These are phyloP conservation scores for Tokudaia tokunoshimensis DNA, from an alignment of 2,797 vertebrate genomes.

Conservation along the genomic window DNA sequence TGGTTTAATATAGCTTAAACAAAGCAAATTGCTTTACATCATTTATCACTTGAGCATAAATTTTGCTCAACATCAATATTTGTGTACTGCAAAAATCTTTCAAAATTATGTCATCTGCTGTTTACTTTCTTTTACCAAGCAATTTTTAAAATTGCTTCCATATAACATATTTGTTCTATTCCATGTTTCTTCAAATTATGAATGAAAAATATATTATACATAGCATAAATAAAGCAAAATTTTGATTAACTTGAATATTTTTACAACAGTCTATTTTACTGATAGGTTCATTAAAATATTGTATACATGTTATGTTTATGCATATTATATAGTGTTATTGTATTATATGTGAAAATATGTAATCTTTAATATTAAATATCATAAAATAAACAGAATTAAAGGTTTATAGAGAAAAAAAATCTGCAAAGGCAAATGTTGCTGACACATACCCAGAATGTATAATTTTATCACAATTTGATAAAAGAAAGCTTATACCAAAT, in stretches of 20 bases:
- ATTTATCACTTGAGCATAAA: background rate
- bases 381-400: background rate
- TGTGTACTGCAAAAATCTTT: background rate
- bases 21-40: conserved; percentile 10
- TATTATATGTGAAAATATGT: background rate
- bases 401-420: conserved; percentile 16
- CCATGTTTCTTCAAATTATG: background rate
- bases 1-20: background rate
- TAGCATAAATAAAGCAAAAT: conserved; percentile 4
- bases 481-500: background rate
- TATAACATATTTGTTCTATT: background rate
- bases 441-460: background rate
- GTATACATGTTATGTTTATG: background rate
- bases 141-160: conserved; percentile 44
- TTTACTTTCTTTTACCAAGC: conserved; percentile 14
- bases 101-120: background rate
- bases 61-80: background rate
- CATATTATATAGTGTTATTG: background rate
- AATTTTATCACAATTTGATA: conserved; percentile 33
- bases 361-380: background rate
- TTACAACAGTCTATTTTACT: background rate
- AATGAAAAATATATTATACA: background rate
- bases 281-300: background rate
- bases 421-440: background rate
- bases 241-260: conserved; percentile 18